Evolutionary conservation across 2,888 invertebrate species (phyloP).

Genomic region (Apamea sordens): DNA sequence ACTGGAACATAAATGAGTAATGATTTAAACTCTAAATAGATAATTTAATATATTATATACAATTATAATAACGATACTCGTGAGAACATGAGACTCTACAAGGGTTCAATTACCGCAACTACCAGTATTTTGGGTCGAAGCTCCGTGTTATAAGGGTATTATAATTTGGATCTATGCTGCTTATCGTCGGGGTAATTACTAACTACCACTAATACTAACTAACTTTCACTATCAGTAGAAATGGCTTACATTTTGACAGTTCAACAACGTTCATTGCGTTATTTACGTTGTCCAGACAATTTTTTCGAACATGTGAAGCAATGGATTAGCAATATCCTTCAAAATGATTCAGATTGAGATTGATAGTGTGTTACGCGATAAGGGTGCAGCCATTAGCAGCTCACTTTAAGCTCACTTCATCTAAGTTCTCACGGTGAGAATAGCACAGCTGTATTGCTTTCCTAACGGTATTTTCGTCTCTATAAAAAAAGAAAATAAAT

Average conservation of each 20-base stretch:
- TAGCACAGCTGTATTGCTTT: no score
- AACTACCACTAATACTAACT: no score
- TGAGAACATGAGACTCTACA: not conserved
- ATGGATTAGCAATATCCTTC: not conserved
- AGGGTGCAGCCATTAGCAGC: no score
- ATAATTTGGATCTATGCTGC: not conserved
- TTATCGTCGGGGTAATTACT: not conserved
- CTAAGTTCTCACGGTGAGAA: no score
- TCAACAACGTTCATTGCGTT: not conserved
- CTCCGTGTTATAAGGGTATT: not conserved
- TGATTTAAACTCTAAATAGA: not conserved
- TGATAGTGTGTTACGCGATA: not conserved
- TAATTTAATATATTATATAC: not conserved
- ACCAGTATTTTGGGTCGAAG: not conserved
- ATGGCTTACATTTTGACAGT: not conserved
- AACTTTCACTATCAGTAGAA: not conserved
- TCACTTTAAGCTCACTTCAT: no score
- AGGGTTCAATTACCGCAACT: not conserved
- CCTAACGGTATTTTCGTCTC: not conserved
- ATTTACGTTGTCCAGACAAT: not conserved
- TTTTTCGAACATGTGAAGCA: not conserved
- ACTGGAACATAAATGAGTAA: conserved; percentile 81
- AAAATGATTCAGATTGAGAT: not conserved
- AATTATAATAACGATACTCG: not conserved
- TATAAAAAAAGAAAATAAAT: no score